These are phyloP conservation scores for Encarsia formosa DNA, from an alignment of 2,888 invertebrate genomes.

Conservation along the genomic window DNA sequence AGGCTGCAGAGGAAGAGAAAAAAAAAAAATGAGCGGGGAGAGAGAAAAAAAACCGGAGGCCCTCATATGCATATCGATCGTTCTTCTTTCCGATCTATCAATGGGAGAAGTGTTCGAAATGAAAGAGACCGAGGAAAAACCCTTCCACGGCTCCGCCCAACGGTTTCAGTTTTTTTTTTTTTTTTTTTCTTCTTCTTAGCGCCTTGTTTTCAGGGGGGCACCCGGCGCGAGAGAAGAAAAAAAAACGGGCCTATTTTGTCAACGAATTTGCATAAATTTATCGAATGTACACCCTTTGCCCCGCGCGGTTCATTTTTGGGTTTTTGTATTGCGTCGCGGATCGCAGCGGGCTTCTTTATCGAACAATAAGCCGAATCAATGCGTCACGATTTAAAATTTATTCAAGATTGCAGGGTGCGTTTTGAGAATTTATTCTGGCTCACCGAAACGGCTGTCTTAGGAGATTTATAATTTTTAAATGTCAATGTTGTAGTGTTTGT, in stretches of 20 bases:
- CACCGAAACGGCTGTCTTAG: no score
- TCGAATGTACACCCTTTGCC: no score
- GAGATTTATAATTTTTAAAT: no score
- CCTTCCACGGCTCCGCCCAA: constrained; percentile 34
- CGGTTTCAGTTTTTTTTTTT: constrained; percentile 39
- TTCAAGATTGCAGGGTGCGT: no score
- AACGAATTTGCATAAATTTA: constrained; percentile 24
- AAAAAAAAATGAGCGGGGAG: constrained; percentile 20
- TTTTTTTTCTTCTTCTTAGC: constrained; percentile 13
- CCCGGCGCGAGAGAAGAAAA: constrained; percentile 5
- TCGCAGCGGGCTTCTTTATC: no score
- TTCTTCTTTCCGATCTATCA: constrained; percentile 41
- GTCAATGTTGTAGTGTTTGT: no score
- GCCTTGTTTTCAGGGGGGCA: neutral
- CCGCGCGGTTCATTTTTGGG: neutral
- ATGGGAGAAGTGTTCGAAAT: constrained; percentile 22
- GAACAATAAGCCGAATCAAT: no score
- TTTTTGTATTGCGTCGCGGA: no score
- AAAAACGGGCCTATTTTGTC: constrained; percentile 12
- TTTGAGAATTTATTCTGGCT: no score
- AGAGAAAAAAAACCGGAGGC: constrained; percentile 12
- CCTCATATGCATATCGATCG: constrained; percentile 50
- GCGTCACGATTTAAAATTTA: no score
- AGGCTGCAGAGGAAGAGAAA: constrained; percentile 42
- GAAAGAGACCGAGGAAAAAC: constrained; percentile 28